Base-by-base conservation (phyloP, 2,888 invertebrate species). In the Polyommatus iphigenia region DNA sequence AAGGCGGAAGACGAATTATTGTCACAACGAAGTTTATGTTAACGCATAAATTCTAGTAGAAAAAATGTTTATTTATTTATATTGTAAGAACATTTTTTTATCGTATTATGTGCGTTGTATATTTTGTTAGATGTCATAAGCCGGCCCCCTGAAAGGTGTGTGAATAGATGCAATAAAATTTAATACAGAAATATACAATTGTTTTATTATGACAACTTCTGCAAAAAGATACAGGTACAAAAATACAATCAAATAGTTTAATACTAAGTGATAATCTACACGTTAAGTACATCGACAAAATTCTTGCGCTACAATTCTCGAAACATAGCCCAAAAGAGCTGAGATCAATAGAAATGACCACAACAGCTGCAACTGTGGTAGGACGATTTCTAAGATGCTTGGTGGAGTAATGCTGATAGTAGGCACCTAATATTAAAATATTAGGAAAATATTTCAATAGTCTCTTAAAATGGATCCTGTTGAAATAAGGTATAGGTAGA, bases 121-220 rank as follows among this genome's bases (percentile, higher is more conserved):
- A 77, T 81, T 81, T 79, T 80, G 78, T 81, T 81, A 81, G 81
- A 89, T 86, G 87, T 93, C 89, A 89, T 88, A 88, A 87, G 88
- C 88, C 88, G 90, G 89, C 88, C 85, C 85, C 87, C 87, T 87
- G 86, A 89, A 91, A 93, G 91, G 90, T 95, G 95, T 95, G 95
- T 92, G 95, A 95, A 94, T 94, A 94, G 94, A 93, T 94, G 93
- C 93, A 94, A 94, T 94, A 94, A 93, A 93, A 94, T 91, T 94
- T 92, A 93, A 93, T 93, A 93, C 93, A 92, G 92, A 93, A 92
- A 90, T 89, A 83, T 83, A 77, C 80, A 79, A 81, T 83, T 83
- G 79, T 84, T 87, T 87, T 59, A 78, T 62, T 71, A 24, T 54
- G 13, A 10, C 41, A 15, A 41, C 24, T 32, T 10, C 46, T 46